Conservation (phyloP, 2,797 vertebrate genomes). For the Acanthurus lineatus region DNA sequence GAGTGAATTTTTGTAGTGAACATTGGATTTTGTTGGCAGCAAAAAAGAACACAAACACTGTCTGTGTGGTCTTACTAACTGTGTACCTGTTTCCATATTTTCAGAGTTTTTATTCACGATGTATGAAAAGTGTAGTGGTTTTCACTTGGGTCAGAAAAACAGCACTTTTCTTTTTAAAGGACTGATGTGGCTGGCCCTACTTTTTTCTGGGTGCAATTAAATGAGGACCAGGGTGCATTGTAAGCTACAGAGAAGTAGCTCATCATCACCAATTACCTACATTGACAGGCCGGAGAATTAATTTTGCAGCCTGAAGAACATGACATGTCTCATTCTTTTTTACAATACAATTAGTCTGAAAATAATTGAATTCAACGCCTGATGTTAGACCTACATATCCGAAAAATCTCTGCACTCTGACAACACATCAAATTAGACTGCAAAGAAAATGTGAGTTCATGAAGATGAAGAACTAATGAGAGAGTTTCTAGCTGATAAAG, state of each 20-base stretch:
- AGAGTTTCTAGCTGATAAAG: constrained; percentile 21
- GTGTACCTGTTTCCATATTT: constrained; percentile 1
- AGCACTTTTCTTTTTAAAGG: constrained; percentile 14
- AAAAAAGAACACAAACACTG: constrained; percentile 3
- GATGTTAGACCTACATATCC: constrained; percentile 23
- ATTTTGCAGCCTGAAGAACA: constrained; percentile 38
- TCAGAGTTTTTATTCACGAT: constrained; percentile 9
- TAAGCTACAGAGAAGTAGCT: constrained; percentile 35
- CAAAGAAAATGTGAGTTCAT: constrained; percentile 27
- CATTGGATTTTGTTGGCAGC: constrained; percentile 4
- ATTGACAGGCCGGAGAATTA: constrained; percentile 33
- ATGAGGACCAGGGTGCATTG: constrained; percentile 18
- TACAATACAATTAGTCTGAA: constrained; percentile 43
- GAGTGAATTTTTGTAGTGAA: constrained; percentile 35
- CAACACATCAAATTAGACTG: constrained; percentile 41
- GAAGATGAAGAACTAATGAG: constrained; percentile 36
- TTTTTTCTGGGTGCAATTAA: constrained; percentile 31
- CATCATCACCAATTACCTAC: constrained; percentile 45
- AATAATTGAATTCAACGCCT: constrained; percentile 20
- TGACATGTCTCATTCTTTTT: constrained; percentile 37
- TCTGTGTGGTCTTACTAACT: background rate
- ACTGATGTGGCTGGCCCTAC: constrained; percentile 20
- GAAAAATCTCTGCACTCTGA: constrained; percentile 8
- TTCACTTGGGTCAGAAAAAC: constrained; percentile 26
- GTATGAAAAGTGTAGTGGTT: background rate